Percentiles rank a stretch among this genome's conserved stretches.
Conservation (phyloP, 2,113 vertebrate species). For the Astur gentilis region DNA sequence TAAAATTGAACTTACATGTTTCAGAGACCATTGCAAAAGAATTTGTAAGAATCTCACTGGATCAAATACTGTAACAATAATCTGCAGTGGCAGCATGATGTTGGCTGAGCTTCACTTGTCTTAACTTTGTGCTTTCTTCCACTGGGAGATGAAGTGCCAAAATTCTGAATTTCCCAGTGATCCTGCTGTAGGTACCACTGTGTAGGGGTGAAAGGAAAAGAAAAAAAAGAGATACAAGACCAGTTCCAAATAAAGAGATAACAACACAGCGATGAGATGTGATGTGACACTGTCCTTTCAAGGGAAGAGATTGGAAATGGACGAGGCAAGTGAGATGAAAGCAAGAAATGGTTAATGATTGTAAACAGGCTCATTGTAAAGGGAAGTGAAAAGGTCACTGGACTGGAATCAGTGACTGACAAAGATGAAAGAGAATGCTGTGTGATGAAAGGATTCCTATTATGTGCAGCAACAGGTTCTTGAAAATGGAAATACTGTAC, state of each 20-base stretch:
- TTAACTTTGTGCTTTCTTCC: neutral
- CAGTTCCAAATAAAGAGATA: neutral
- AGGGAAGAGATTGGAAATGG: neutral
- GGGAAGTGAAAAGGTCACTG: neutral
- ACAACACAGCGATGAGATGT: neutral
- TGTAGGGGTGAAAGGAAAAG: neutral
- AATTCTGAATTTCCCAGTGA: neutral
- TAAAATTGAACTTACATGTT: neutral
- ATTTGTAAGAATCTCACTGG: neutral
- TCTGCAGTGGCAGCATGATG: neutral
- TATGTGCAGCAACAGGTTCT: neutral
- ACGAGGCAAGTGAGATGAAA: constrained; percentile 2
- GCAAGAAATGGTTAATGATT: neutral
- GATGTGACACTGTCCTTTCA: neutral
- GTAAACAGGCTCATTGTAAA: constrained; percentile 3
- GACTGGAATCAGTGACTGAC: neutral
- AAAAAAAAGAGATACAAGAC: neutral
- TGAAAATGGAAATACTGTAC: constrained; percentile 12
- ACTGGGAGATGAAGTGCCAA: neutral
- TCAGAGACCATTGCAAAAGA: neutral
- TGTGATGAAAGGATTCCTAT: constrained; percentile 29
- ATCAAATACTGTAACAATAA: neutral
- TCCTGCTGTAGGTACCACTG: neutral
- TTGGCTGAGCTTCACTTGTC: neutral
- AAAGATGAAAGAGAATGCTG: constrained; percentile 11